Percentiles rank a stretch among this genome's conserved stretches.
Conservation (phyloP, 2,113 vertebrate species). For the Albula goreensis region DNA sequence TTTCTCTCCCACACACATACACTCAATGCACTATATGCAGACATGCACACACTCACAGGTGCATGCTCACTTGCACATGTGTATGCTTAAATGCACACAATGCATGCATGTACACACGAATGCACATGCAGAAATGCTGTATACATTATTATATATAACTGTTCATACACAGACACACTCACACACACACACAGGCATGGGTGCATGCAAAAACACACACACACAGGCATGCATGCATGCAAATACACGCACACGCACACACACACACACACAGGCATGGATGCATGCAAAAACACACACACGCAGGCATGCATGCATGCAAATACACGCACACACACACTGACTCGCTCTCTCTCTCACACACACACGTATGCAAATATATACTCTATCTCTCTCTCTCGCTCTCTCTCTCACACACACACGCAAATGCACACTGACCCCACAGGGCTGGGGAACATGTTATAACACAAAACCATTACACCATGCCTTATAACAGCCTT, state of each 20-base stretch:
- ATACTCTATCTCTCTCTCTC: not conserved
- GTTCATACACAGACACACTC: not conserved
- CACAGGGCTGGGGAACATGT: too few relatives aligned
- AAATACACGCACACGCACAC: not conserved
- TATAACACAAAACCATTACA: not conserved
- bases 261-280: not conserved
- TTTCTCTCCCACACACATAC: not conserved
- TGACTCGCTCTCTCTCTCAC: too few relatives aligned
- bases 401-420: not conserved
- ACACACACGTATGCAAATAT: not conserved
- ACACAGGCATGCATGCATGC: not conserved
- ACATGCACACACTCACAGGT: not conserved
- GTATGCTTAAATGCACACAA: not conserved
- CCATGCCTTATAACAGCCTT: not conserved
- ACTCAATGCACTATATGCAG: conserved; percentile 26
- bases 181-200: not conserved
- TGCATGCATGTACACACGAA: conserved; percentile 13
- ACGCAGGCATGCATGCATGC: not conserved
- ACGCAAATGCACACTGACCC: not conserved
- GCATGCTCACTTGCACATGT: too few relatives aligned
- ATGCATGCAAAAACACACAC: not conserved
- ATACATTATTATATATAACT: too few relatives aligned
- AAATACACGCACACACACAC: not conserved
- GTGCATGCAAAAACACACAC: not conserved
- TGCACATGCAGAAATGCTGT: too few relatives aligned